These are phyloP conservation scores for Drosophila nasuta DNA, from an alignment of 1,140 invertebrate genomes.

Conservation along the genomic window DNA sequence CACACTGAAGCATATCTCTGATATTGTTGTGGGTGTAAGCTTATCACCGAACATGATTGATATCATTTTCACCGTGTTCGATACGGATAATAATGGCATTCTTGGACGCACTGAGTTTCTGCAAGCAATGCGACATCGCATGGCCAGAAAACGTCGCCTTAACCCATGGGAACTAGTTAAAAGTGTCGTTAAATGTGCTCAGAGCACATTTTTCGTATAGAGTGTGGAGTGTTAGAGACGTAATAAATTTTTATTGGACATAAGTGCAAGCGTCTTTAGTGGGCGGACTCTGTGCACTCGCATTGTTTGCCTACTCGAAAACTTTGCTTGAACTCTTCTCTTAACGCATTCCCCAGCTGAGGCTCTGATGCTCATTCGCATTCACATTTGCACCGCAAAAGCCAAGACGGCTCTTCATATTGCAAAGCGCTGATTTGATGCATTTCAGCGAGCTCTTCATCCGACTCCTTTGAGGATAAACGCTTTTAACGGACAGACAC, in stretches of 20 bases:
- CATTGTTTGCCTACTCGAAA: not conserved
- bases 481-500: constrained; percentile 61
- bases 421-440: constrained; percentile 50
- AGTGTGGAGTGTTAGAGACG: not conserved
- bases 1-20: constrained; percentile 38
- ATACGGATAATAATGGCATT: constrained; percentile 39
- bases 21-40: constrained; percentile 27
- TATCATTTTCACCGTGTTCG: constrained; percentile 56
- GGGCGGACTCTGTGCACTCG: not conserved
- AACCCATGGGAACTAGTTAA: not conserved
- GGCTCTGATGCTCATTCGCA: no score
- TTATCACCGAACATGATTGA: constrained; percentile 43
- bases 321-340: constrained; percentile 3
- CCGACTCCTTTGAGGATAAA: constrained; percentile 53
- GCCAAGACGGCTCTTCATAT: constrained; percentile 2
- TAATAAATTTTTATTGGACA: constrained; percentile 30
- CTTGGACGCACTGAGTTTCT: constrained; percentile 43
- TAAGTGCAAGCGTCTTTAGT: constrained; percentile 14
- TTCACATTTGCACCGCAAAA: constrained; percentile 1
- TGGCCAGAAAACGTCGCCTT: not conserved
- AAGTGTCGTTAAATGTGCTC: constrained; percentile 41
- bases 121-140: not conserved
- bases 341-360: not conserved
- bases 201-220: not conserved
- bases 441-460: constrained; percentile 29